Conservation (phyloP, 2,113 vertebrate species). For the Dolichotis patagonum region DNA sequence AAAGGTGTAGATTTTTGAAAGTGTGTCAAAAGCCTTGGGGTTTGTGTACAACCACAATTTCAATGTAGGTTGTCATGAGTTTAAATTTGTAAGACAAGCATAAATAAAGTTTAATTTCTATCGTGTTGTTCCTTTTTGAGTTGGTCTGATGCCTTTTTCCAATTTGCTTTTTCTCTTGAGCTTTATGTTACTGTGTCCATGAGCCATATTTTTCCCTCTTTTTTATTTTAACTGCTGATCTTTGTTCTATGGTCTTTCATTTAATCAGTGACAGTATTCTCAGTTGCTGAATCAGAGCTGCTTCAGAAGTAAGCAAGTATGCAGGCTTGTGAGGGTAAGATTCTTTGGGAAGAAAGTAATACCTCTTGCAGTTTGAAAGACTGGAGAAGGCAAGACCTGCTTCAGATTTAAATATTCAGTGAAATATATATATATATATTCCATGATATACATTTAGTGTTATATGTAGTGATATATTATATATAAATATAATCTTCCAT, state of each 20-base stretch:
- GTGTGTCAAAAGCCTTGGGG: constrained; percentile 94
- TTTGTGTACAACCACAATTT: constrained; percentile 95
- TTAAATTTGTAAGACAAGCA: constrained; percentile 90
- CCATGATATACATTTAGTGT: too few relatives aligned
- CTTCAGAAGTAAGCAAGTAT: constrained; percentile 82
- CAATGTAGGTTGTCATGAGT: constrained; percentile 91
- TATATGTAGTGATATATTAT: neutral
- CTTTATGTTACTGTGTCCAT: constrained; percentile 84
- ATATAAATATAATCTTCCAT: constrained; percentile 88
- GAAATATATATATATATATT: constrained; percentile 53
- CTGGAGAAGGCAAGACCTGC: constrained; percentile 90
- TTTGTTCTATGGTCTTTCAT: constrained; percentile 84
- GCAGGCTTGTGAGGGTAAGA: constrained; percentile 87
- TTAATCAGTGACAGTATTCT: constrained; percentile 85
- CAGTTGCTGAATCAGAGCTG: constrained; percentile 86
- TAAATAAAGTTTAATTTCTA: constrained; percentile 93
- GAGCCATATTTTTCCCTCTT: constrained; percentile 72
- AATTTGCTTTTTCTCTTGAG: constrained; percentile 87
- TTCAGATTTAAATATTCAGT: constrained; percentile 96
- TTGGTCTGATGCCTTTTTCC: constrained; percentile 91
- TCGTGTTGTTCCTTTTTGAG: constrained; percentile 90
- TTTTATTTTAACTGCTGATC: constrained; percentile 85
- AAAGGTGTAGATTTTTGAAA: constrained; percentile 92
- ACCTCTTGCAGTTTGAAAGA: constrained; percentile 94
- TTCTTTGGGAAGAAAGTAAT: constrained; percentile 90